These are phyloP conservation scores for Acanthurus tractus DNA, from an alignment of 2,797 vertebrate species.

Conservation along the genomic window DNA sequence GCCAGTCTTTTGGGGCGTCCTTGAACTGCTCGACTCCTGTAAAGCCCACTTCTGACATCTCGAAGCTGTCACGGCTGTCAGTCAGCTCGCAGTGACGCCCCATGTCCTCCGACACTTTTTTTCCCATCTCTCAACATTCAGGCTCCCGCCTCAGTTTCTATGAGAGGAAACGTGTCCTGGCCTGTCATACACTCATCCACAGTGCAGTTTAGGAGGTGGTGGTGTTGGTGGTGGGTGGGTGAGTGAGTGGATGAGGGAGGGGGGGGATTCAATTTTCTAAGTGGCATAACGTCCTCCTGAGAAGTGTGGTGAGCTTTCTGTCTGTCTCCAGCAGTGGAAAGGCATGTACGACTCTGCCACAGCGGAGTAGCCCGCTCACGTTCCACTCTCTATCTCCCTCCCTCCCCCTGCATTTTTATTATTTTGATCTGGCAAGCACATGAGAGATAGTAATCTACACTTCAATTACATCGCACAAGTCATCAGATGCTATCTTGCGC, in stretches of 20 bases:
- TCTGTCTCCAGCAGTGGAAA: slow-evolving; percentile 59
- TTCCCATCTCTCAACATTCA: slow-evolving; percentile 66
- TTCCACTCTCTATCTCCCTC: slow-evolving; percentile 61
- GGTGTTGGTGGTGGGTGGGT: slow-evolving; percentile 5
- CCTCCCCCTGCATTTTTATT: slow-evolving; percentile 73
- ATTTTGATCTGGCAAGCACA: slow-evolving; percentile 84
- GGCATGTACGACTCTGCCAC: slow-evolving; percentile 56
- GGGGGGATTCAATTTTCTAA: slow-evolving; percentile 68
- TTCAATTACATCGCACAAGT: slow-evolving; percentile 84
- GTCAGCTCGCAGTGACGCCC: slow-evolving; percentile 67
- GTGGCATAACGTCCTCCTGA: slow-evolving; percentile 67
- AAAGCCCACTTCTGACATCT: slow-evolving; percentile 69
- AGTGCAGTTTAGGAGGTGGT: slow-evolving; percentile 50
- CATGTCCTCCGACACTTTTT: slow-evolving; percentile 71
- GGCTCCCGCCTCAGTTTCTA: slow-evolving; percentile 61
- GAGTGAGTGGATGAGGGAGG: not conserved
- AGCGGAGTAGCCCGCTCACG: slow-evolving; percentile 63
- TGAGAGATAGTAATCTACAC: slow-evolving; percentile 86
- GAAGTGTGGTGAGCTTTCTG: slow-evolving; percentile 65
- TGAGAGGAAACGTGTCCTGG: slow-evolving; percentile 68
- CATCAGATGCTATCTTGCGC: slow-evolving; percentile 85
- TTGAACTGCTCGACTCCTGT: slow-evolving; percentile 67
- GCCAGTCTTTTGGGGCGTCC: slow-evolving; percentile 52
- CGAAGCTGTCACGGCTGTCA: slow-evolving; percentile 75
- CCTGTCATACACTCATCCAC: slow-evolving; percentile 72